Base-by-base conservation (phyloP, 2,113 vertebrate species). In the Psephotus haematonotus region DNA sequence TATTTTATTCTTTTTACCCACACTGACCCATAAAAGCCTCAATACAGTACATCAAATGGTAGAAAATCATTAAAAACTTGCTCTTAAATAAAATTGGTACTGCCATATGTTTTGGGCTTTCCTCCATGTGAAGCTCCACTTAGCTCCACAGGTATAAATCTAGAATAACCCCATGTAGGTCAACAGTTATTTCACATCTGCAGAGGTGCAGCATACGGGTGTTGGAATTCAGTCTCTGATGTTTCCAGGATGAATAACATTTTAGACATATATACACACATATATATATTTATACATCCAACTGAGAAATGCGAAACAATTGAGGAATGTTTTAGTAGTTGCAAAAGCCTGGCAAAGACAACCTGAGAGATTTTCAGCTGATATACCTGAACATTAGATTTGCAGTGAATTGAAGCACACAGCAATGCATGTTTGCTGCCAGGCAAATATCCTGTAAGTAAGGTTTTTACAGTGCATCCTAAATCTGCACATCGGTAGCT, bases 1-100 rank as follows among this genome's bases (percentile, higher is more conserved):
- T 96, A 76, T 81, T 94, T 95, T 89, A 90, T 37, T 69, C 71
- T 95, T 82, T 94, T 92, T 71, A 95, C 50, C 88, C 89, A 82
- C 59, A 8, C 71, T 86, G 83, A 89, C 84, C 95, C 86, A 93
- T 94, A 95, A 95, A 96, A 91, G 75, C 90, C 68, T 55, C 64
- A 62, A 11, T 33, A 82, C 33, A 82, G 77, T 91, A 92, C 77
- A 96, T 97, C 86, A 97, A 96, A 87, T 5, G 33, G 78, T 75
- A 59, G 76, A 85, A 91, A 91, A 91, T 78, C 81, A 91, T 93
- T 96, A 92, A 87, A 95, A 94, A 79, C 35, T 84, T 82, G 70
- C 83, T 94, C 83, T 72, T 72, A n/a, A 96, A 92, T 63, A 79
- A 76, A 86, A 95, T 2, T 27, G 69, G 46, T 59, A 23, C 63